Evolutionary conservation across 1,140 invertebrate species (phyloP).

Genomic region (Cherax destructor): DNA sequence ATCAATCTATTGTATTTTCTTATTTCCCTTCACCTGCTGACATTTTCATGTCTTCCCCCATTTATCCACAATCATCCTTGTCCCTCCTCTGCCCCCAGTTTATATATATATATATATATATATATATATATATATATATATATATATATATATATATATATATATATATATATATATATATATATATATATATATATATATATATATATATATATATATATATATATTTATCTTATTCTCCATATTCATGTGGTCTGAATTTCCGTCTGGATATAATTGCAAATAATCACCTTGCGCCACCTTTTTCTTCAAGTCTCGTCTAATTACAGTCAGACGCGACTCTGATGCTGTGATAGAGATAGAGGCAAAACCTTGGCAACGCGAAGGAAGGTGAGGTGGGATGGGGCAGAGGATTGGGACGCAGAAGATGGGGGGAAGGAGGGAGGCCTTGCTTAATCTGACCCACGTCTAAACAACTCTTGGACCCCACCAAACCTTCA

Average conservation of each 20-base stretch:
- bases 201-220: no score
- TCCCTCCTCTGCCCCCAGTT: not conserved
- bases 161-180: no score
- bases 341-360: slow-evolving; percentile 1
- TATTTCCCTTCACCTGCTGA: not conserved
- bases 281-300: slow-evolving; percentile 8
- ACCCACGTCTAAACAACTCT: not conserved
- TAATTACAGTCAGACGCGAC: slow-evolving; percentile 13
- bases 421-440: no score
- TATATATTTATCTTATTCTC: not conserved
- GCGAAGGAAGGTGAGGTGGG: not conserved
- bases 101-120: not conserved
- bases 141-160: no score
- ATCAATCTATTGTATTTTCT: not conserved
- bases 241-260: not conserved
- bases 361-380: not conserved
- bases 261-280: not conserved
- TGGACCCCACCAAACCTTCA: not conserved
- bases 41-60: not conserved
- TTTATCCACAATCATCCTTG: not conserved
- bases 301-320: slow-evolving; percentile 22
- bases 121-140: no score
- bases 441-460: not conserved
- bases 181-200: no score
- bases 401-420: no score